Evolutionary conservation across 2,113 vertebrate genomes (phyloP).

Genomic region (Limanda limanda): DNA sequence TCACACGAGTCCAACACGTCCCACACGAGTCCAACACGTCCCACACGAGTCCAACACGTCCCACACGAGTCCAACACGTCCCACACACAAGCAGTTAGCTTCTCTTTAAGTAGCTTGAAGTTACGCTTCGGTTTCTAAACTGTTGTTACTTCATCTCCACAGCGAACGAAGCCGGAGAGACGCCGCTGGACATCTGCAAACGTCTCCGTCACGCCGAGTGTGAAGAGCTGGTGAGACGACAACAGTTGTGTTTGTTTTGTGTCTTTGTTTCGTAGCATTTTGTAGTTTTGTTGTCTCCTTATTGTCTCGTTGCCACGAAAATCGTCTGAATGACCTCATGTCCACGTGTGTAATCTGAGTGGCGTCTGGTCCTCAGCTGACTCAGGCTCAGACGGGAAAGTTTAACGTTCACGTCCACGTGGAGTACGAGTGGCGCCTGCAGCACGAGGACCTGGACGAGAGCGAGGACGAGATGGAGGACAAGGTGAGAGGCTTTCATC

Average conservation of each 20-base stretch:
- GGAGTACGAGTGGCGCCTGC: conserved; percentile 96
- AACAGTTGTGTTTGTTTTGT: background rate
- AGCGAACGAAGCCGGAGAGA: conserved; percentile 95
- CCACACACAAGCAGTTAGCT: no score
- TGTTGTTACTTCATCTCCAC: conserved; percentile 30
- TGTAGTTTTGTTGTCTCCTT: no score
- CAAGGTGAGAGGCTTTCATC: conserved; percentile 80
- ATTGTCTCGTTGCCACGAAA: background rate
- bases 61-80: no score
- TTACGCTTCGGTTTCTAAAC: background rate
- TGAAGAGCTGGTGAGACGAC: conserved; percentile 89
- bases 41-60: no score
- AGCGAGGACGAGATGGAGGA: conserved; percentile 97
- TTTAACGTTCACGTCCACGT: conserved; percentile 97
- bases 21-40: no score
- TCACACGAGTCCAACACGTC: no score
- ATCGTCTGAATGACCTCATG: no score
- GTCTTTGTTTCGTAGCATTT: no score
- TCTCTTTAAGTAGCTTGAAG: no score
- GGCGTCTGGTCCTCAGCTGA: conserved; percentile 80
- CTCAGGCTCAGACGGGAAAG: conserved; percentile 90
- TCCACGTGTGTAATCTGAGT: no score
- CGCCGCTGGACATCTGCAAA: conserved; percentile 90
- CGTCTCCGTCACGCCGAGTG: conserved; percentile 91
- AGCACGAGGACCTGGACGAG: conserved; percentile 94